Evolutionary conservation across 2,888 invertebrate species (phyloP), one percentile per base, ranked within the genome.

Genomic region (Phaedon cochleariae): DNA sequence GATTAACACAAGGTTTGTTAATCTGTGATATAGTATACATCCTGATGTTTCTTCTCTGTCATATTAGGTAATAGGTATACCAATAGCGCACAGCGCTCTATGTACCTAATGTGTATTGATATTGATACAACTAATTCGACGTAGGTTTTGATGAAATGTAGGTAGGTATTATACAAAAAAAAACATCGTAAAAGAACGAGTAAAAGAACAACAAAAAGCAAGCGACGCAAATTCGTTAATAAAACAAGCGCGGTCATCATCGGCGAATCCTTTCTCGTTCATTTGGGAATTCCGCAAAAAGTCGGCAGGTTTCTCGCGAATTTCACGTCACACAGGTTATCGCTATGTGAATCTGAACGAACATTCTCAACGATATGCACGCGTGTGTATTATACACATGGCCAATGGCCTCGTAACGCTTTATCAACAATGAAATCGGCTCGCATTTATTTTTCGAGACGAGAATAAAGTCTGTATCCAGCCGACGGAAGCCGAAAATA

Each of bases 261-360:
- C 22, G 54, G 31, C 31, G 31, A 34, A 34, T 34, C 41, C 15
- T 41, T 45, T 45, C 26, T 15, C n/a, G 41, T 54, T 20, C 31
- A 18, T 41, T 57, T 26, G 57, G 57, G 46, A 57, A 57, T 57
- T 57, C 57, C 57, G 29, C 45, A 57, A 57, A 57, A 57, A 45
- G 31, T 22, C 26, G 29, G 20, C 45, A 22, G 45, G 57, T 37
- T 57, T 57, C 57, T 4, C 45, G 45, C 6, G 22, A 57, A 22
- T 22, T 57, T 15, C 15, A 45, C 41, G 55, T 55, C 55, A 55
- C 15, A 12, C 45, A 41, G n/a, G 41, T 41, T 15, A 4, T 41
- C 12, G 15, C 41, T n/a, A n/a, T 15, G n/a, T n/a, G n/a, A n/a
- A 41, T 41, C 41, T 10, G 31, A 34, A 5, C 1, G 31, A 34